Conservation (phyloP, 2,888 invertebrate genomes). For the Cecidostiba fungosa region DNA sequence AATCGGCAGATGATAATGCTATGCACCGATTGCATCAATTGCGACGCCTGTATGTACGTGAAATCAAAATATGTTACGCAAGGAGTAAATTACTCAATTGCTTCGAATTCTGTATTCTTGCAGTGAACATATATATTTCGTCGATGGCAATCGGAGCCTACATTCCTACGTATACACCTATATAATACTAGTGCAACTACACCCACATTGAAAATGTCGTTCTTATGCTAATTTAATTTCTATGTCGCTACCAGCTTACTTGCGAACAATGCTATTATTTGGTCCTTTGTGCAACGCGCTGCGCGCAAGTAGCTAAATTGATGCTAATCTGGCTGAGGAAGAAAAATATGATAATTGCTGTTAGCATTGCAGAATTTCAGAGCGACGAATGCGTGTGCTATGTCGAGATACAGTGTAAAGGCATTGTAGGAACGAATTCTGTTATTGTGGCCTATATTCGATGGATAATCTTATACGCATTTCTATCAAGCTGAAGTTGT, state of each 20-base stretch:
- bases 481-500: neutral
- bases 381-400: neutral
- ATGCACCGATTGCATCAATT: constrained; percentile 22
- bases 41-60: neutral
- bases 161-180: neutral
- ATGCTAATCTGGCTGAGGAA: neutral
- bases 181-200: neutral
- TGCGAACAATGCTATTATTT: constrained; percentile 2
- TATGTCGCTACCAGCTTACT: neutral
- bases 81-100: constrained; percentile 20
- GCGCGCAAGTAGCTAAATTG: constrained; percentile 1
- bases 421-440: neutral
- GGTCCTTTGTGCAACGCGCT: neutral
- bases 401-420: neutral
- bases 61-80: constrained; percentile 1
- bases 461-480: constrained; percentile 3
- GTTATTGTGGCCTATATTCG: neutral
- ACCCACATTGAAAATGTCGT: neutral
- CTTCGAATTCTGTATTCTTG: constrained; percentile 27
- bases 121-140: constrained; percentile 15
- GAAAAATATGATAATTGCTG: constrained; percentile 11
- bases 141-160: neutral
- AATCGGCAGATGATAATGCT: constrained; percentile 28
- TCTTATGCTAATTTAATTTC: constrained; percentile 24
- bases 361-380: neutral